Evolutionary conservation across 2,888 invertebrate species (phyloP).

Genomic region (Ophion obscuratus): DNA sequence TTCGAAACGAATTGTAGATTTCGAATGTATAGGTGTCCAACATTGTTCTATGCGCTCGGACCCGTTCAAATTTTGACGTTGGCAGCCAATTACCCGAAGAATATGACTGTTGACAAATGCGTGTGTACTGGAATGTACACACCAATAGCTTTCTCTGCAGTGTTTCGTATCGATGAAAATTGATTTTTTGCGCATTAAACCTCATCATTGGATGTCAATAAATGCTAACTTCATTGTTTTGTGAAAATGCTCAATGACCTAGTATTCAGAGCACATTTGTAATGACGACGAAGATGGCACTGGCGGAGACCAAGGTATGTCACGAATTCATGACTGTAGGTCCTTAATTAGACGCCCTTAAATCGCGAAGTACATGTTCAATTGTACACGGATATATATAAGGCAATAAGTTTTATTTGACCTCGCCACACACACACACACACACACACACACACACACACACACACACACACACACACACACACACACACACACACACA

Average conservation of each 20-base stretch:
- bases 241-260: neutral
- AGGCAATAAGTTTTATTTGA: neutral
- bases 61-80: neutral
- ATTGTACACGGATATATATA: neutral
- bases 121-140: no score
- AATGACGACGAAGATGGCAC: neutral
- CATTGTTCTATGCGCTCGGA: neutral
- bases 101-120: no score
- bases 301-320: neutral
- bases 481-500: no score
- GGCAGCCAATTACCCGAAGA: no score
- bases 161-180: neutral
- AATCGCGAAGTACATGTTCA: neutral
- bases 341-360: neutral
- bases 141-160: no score
- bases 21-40: neutral
- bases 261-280: neutral
- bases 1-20: constrained; percentile 24
- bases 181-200: neutral
- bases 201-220: neutral
- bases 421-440: neutral
- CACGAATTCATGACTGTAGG: neutral
- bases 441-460: neutral
- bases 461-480: no score
- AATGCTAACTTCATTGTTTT: neutral